Evolutionary conservation across 64 coral and sea anemone genomes (phyloP).

Genomic region (Orbicella faveolata): DNA sequence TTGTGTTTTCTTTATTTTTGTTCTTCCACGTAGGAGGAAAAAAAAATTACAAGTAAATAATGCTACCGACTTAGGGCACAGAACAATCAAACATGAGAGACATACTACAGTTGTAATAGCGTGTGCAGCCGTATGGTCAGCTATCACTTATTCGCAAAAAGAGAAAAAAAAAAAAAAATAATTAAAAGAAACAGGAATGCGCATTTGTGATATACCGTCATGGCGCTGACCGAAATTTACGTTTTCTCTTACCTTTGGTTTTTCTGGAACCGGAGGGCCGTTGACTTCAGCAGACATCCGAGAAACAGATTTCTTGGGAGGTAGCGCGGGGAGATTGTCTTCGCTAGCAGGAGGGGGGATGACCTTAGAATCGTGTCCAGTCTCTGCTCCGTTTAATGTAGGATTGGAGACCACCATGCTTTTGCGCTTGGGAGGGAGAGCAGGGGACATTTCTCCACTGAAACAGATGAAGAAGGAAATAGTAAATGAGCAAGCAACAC

Average conservation of each 20-base stretch:
- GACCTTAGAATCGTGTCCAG: background rate
- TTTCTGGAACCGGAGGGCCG: background rate
- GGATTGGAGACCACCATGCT: background rate
- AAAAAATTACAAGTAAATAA: too few relatives aligned
- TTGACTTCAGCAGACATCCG: slow-evolving; percentile 7
- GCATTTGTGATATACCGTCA: too few relatives aligned
- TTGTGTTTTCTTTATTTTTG: too few relatives aligned
- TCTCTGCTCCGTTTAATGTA: background rate
- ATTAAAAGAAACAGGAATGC: too few relatives aligned
- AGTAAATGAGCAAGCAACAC: too few relatives aligned
- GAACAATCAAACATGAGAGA: too few relatives aligned
- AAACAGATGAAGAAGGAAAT: background rate
- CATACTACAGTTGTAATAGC: too few relatives aligned
- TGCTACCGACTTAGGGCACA: too few relatives aligned
- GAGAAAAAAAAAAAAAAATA: too few relatives aligned
- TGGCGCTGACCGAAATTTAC: background rate
- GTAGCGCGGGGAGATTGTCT: slow-evolving; percentile 22
- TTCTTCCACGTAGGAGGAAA: too few relatives aligned
- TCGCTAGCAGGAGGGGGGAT: background rate
- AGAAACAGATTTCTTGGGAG: slow-evolving; percentile 49
- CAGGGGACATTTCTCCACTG: slow-evolving; percentile 13
- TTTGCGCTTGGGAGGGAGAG: slow-evolving; percentile 33
- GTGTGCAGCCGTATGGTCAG: too few relatives aligned
- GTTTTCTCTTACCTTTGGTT: background rate
- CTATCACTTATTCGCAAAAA: too few relatives aligned